Conservation (phyloP, 2,888 invertebrate genomes). For the Cybosia mesomella region DNA sequence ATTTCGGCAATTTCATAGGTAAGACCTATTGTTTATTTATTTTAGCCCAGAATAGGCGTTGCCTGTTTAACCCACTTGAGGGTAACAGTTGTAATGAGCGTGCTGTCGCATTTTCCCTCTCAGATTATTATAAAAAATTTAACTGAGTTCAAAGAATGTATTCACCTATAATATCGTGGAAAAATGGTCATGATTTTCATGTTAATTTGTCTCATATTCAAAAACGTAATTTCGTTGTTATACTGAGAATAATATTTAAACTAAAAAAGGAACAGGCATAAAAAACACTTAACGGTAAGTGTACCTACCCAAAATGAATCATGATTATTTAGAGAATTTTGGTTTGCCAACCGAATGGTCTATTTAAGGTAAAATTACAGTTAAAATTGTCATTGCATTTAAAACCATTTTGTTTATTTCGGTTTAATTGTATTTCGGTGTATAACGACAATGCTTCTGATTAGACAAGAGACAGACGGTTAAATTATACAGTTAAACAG, state of each 20-base stretch:
- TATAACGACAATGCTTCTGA: background rate
- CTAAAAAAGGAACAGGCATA: background rate
- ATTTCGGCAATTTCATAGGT: too few relatives aligned
- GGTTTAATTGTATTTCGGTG: background rate
- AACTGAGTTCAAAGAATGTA: too few relatives aligned
- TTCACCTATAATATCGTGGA: too few relatives aligned
- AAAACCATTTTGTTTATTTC: background rate
- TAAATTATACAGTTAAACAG: slow-evolving; percentile 11
- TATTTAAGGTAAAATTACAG: background rate
- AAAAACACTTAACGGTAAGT: background rate
- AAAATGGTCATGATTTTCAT: background rate
- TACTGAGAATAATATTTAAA: background rate
- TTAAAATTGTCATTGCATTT: background rate
- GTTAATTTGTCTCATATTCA: background rate
- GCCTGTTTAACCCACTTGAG: background rate
- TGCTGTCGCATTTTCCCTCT: too few relatives aligned
- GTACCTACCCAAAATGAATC: background rate
- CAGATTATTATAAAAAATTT: too few relatives aligned
- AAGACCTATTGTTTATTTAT: too few relatives aligned
- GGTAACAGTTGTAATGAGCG: too few relatives aligned
- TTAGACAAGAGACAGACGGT: slow-evolving; percentile 9
- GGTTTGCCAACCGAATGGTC: too few relatives aligned
- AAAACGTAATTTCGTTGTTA: background rate
- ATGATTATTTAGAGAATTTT: too few relatives aligned
- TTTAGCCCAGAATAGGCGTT: background rate